A percentile compares a stretch with the other conserved stretches of the same genome.
Evolutionary conservation across 1,140 invertebrate genomes (phyloP).

Genomic region (Coelopa frigida): DNA sequence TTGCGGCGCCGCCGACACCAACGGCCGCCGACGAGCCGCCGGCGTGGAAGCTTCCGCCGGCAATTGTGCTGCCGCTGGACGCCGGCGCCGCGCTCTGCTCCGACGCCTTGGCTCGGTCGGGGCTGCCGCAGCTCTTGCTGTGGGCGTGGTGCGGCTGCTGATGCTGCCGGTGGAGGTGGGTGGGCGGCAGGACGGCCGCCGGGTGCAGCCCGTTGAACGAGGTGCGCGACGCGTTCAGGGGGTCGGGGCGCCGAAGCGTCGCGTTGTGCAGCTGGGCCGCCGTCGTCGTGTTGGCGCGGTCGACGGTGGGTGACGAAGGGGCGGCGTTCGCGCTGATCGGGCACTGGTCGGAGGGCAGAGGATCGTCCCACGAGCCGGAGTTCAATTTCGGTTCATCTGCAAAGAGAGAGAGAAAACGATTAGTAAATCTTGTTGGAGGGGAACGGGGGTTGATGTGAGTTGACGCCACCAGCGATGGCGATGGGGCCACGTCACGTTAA

Average conservation of each 20-base stretch:
- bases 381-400: constrained; percentile 38
- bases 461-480: too few relatives aligned
- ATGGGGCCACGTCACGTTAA: too few relatives aligned
- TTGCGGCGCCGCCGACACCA: constrained; percentile 27
- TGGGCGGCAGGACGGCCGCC: constrained; percentile 1
- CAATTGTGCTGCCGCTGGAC: constrained; percentile 31
- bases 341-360: constrained; percentile 20
- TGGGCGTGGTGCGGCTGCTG: constrained; percentile 20
- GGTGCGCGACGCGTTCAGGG: constrained; percentile 6
- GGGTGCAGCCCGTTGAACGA: constrained; percentile 12
- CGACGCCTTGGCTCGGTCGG: constrained; percentile 6
- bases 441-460: too few relatives aligned
- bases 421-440: too few relatives aligned
- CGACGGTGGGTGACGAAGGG: constrained; percentile 7
- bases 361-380: constrained; percentile 40
- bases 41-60: constrained; percentile 41
- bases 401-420: constrained; percentile 1
- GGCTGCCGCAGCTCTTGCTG: constrained; percentile 16
- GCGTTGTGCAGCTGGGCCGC: constrained; percentile 35
- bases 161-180: constrained; percentile 22
- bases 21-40: constrained; percentile 41
- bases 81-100: background rate
- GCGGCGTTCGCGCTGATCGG: background rate
- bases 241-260: constrained; percentile 14
- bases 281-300: constrained; percentile 19